Conservation (phyloP, 2,797 vertebrate species). For the Hirundo rustica region DNA sequence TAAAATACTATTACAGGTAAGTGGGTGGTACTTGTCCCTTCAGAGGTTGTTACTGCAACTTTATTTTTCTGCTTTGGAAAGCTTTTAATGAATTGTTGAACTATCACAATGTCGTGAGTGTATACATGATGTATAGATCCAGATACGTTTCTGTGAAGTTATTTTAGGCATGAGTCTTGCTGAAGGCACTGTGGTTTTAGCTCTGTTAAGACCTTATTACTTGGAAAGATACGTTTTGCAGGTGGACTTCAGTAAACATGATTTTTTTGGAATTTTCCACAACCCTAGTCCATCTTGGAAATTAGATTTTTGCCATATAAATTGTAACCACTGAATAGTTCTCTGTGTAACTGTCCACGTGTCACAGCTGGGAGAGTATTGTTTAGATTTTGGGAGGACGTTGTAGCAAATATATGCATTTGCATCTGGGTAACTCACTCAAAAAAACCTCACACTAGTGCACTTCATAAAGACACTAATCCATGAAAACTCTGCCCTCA, state of each 20-base stretch:
- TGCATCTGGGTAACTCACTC: not conserved
- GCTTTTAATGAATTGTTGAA: not conserved
- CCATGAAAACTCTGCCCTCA: not conserved
- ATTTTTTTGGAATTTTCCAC: not conserved
- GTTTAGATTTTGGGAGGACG: not conserved
- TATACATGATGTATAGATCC: not conserved
- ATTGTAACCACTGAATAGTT: not conserved
- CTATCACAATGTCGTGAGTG: not conserved
- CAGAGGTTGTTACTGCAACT: not conserved
- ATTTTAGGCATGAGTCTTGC: not conserved
- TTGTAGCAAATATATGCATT: not conserved
- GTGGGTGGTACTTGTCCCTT: not conserved
- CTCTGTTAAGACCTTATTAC: not conserved
- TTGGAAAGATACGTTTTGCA: not conserved
- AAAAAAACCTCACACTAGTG: not conserved
- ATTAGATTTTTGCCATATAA: not conserved
- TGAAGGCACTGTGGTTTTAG: not conserved
- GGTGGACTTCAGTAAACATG: not conserved
- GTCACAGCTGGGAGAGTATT: not conserved
- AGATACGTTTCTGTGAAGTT: not conserved
- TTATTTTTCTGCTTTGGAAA: not conserved
- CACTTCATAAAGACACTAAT: not conserved
- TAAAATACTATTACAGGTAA: not conserved
- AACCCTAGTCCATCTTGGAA: not conserved
- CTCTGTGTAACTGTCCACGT: not conserved